These are phyloP conservation scores for Corynorhinus townsendii DNA, from an alignment of 2,113 vertebrate genomes.

Conservation along the genomic window DNA sequence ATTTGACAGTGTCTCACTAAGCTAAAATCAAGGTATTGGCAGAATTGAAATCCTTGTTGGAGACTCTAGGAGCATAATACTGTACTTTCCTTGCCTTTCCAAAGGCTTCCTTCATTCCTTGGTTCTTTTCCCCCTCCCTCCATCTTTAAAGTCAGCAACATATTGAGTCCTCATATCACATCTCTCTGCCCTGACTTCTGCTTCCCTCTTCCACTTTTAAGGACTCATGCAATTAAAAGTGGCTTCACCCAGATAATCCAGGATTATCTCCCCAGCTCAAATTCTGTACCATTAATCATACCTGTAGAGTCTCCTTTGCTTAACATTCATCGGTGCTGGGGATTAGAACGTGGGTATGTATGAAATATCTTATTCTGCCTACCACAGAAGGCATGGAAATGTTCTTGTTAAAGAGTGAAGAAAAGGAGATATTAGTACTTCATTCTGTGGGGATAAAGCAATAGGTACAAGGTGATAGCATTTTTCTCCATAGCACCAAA, in stretches of 20 bases:
- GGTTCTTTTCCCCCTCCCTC: neutral
- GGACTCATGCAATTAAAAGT: neutral
- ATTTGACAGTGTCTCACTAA: neutral
- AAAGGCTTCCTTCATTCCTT: neutral
- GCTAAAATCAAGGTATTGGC: neutral
- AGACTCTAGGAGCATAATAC: neutral
- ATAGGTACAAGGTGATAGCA: neutral
- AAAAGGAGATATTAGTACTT: neutral
- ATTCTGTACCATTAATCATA: slow-evolving; percentile 25
- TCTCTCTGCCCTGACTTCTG: neutral
- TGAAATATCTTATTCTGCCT: neutral
- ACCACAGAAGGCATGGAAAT: neutral
- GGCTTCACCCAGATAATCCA: neutral
- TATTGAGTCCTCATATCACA: neutral
- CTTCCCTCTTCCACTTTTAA: neutral
- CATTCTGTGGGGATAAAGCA: neutral
- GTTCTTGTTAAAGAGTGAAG: neutral
- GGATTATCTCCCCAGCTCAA: slow-evolving; percentile 6
- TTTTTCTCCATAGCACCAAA: neutral
- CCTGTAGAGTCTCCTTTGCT: neutral
- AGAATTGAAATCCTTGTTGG: neutral
- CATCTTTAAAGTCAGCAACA: neutral
- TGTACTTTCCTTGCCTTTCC: neutral
- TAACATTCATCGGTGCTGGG: neutral
- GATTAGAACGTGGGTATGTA: neutral